A percentile compares a stretch with the other conserved stretches of the same genome.
Evolutionary conservation across 1,140 invertebrate genomes (phyloP).

Genomic region (Bombus impatiens): DNA sequence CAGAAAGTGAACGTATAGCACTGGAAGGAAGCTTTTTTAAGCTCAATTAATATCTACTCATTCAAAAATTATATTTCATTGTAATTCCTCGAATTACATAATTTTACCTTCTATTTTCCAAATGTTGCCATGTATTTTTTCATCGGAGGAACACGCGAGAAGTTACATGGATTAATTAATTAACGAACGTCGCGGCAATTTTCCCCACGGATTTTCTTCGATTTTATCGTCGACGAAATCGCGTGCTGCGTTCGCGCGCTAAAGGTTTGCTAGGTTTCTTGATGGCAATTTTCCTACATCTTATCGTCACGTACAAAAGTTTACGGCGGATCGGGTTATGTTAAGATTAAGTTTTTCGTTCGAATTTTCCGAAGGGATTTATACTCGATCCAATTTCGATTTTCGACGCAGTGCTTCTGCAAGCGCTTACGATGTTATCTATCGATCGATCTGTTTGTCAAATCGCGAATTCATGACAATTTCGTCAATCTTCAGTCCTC

Average conservation of each 20-base stretch:
- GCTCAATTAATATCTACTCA: too few species aligned
- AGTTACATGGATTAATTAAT: neutral
- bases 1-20: too few species aligned
- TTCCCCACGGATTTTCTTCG: neutral
- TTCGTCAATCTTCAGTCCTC: neutral
- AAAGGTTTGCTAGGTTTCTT: neutral
- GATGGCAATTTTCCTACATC: conserved; percentile 18
- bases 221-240: conserved; percentile 14
- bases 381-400: conserved; percentile 5
- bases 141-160: neutral
- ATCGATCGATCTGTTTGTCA: neutral
- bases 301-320: conserved; percentile 15
- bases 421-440: neutral
- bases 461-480: neutral
- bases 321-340: conserved; percentile 14
- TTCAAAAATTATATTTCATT: too few species aligned
- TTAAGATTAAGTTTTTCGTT: conserved; percentile 3
- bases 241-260: neutral
- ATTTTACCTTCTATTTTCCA: too few species aligned
- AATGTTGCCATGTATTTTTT: too few species aligned
- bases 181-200: neutral
- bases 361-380: conserved; percentile 1
- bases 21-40: too few species aligned
- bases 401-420: neutral
- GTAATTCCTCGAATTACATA: too few species aligned